Conservation (phyloP, 2,113 vertebrate genomes). For the Tupaia tana region DNA sequence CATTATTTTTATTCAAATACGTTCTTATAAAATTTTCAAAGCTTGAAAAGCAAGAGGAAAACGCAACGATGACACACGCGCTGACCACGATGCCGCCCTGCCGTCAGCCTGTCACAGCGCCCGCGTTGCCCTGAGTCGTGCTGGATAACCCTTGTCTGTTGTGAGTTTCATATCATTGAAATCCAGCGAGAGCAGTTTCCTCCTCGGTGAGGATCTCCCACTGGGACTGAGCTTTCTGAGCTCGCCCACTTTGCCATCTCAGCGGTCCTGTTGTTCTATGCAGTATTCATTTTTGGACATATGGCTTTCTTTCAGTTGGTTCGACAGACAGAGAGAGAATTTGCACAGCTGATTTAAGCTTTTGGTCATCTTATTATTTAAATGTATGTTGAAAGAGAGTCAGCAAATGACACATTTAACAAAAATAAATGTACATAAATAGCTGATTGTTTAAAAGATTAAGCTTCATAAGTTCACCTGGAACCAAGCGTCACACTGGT, state of each 20-base stretch:
- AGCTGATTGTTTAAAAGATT: neutral
- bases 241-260: rapidly evolving
- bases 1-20: neutral
- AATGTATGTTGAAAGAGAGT: neutral
- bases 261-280: rapidly evolving
- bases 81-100: no score
- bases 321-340: neutral
- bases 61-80: rapidly evolving
- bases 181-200: neutral
- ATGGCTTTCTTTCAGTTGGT: rapidly evolving
- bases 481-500: neutral
- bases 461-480: neutral
- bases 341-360: neutral
- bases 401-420: neutral
- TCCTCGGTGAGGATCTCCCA: neutral
- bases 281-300: rapidly evolving
- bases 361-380: neutral
- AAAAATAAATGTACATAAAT: neutral
- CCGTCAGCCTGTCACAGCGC: no score
- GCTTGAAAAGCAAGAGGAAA: neutral
- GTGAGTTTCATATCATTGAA: neutral
- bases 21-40: neutral
- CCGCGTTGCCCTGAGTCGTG: no score
- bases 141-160: neutral
- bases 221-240: neutral